These are phyloP conservation scores for Coptotermes formosanus DNA, from an alignment of 1,140 invertebrate species.

Conservation along the genomic window DNA sequence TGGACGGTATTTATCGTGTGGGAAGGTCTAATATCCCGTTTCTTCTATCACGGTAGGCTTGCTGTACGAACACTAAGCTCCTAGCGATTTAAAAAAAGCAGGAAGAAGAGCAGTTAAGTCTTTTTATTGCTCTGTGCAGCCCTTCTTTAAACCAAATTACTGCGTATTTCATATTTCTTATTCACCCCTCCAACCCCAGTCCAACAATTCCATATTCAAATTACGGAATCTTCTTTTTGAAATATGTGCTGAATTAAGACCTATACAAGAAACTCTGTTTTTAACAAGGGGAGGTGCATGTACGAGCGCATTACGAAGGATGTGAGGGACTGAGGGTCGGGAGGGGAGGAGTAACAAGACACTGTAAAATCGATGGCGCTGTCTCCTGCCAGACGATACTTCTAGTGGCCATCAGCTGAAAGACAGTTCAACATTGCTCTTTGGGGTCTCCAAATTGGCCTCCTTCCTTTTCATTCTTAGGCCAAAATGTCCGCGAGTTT, in stretches of 20 bases:
- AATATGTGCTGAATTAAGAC: conserved; percentile 6
- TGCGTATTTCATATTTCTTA: conserved; percentile 19
- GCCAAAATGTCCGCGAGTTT: no score
- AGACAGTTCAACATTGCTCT: no score
- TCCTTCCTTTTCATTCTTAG: no score
- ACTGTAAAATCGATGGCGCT: no score
- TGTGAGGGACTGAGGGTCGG: background rate
- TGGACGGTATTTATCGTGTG: no score
- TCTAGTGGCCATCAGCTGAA: no score
- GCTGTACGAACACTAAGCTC: no score
- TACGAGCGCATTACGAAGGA: background rate
- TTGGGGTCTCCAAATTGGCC: no score
- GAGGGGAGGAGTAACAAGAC: background rate
- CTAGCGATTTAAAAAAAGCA: background rate
- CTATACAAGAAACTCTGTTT: background rate
- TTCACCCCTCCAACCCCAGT: background rate
- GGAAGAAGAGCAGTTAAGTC: background rate
- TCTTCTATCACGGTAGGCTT: no score
- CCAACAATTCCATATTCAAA: conserved; percentile 19
- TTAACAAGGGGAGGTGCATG: background rate
- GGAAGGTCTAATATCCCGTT: no score
- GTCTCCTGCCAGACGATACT: no score
- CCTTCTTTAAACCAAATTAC: conserved; percentile 8
- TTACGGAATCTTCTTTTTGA: conserved; percentile 16
- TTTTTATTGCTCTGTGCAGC: background rate